These are phyloP conservation scores for Dorcus parallelipipedus DNA, from an alignment of 2,888 invertebrate species.

Conservation along the genomic window DNA sequence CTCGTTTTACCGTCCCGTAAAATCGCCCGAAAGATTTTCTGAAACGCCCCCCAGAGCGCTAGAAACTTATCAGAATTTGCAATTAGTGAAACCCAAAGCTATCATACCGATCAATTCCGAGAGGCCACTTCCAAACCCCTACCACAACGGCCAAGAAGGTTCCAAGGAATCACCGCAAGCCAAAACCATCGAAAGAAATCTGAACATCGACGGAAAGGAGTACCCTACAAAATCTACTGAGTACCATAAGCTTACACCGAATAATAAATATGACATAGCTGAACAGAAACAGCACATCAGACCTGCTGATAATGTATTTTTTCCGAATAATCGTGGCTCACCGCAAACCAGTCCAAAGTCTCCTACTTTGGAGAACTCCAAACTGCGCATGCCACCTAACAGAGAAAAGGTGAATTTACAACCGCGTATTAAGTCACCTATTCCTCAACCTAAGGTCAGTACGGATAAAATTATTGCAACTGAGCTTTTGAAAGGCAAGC, in stretches of 20 bases:
- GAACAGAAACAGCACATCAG: conserved; percentile 8
- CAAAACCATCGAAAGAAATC: conserved; percentile 27
- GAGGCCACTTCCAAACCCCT: conserved; percentile 44
- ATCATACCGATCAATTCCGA: conserved; percentile 45
- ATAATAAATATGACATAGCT: conserved; percentile 7
- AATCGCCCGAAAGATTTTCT: conserved; percentile 22
- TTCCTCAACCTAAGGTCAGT: conserved; percentile 41
- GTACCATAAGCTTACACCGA: conserved; percentile 35
- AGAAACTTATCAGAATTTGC: conserved; percentile 40
- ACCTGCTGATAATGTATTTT: conserved; percentile 13
- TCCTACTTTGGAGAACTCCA: conserved; percentile 41
- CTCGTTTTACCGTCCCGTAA: not conserved
- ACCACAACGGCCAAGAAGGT: conserved; percentile 27
- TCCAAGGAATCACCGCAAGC: not conserved
- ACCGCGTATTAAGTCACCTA: conserved; percentile 45
- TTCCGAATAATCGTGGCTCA: conserved; percentile 12
- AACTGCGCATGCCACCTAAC: conserved; percentile 42
- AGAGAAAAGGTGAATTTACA: conserved; percentile 42
- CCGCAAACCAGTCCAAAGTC: conserved; percentile 32
- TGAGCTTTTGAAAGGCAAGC: conserved; percentile 37
- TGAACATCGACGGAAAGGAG: conserved; percentile 19
- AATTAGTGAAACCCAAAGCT: conserved; percentile 45
- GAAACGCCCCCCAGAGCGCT: conserved; percentile 40
- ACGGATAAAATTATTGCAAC: conserved; percentile 47
- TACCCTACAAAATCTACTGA: conserved; percentile 15